Percentiles rank a stretch among this genome's conserved stretches.
Conservation (phyloP, 2,113 vertebrate species). For the Rutilus rutilus region DNA sequence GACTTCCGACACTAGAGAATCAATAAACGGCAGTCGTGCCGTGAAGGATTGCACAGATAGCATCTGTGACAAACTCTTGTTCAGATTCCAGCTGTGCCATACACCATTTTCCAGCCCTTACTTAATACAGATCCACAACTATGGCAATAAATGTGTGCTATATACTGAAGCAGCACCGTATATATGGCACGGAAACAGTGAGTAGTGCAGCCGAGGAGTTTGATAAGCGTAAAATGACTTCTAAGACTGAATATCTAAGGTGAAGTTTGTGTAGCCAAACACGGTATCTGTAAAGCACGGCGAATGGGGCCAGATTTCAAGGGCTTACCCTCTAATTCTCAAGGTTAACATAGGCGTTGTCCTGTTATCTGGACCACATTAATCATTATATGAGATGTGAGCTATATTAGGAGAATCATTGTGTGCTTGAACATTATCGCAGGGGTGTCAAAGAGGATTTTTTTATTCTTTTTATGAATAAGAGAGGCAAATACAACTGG, state of each 20-base stretch:
- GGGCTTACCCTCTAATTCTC: constrained; percentile 37
- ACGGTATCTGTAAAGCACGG: background rate
- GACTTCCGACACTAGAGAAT: constrained; percentile 45
- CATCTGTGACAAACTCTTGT: constrained; percentile 43
- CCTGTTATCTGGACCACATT: constrained; percentile 40
- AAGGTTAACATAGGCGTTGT: constrained; percentile 30
- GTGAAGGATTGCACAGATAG: constrained; percentile 47
- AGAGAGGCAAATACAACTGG: background rate
- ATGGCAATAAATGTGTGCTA: background rate
- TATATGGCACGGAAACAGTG: background rate
- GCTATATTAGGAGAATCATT: constrained; percentile 34
- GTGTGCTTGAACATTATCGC: constrained; percentile 24
- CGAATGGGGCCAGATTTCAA: constrained; percentile 30
- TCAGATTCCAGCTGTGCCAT: constrained; percentile 16
- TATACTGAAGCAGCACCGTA: background rate
- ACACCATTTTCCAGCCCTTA: constrained; percentile 8
- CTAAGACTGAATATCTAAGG: background rate
- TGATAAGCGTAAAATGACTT: constrained; percentile 22
- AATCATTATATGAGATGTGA: constrained; percentile 38
- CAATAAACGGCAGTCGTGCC: constrained; percentile 51
- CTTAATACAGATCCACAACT: background rate
- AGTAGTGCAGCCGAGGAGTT: background rate
- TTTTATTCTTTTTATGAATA: constrained; percentile 22
- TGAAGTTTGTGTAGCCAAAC: background rate
- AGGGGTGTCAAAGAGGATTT: background rate